Evolutionary conservation across 2,888 invertebrate genomes (phyloP).

Genomic region (Sphecodes monilicornis): DNA sequence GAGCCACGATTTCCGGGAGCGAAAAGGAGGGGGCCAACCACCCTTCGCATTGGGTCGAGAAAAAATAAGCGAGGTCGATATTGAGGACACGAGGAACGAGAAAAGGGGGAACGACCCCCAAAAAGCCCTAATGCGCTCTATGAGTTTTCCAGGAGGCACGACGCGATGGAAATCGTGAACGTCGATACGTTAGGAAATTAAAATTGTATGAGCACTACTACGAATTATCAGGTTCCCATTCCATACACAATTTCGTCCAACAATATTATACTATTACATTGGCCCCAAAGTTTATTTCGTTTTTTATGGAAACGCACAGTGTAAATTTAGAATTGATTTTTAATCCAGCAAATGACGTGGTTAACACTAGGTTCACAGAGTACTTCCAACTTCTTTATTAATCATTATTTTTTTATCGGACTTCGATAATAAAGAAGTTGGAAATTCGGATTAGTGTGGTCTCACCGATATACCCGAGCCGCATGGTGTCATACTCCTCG

Average conservation of each 20-base stretch:
- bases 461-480: no score
- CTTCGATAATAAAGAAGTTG: no score
- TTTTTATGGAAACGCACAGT: no score
- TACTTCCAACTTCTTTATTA: no score
- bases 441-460: no score
- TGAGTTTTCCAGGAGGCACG: constrained; percentile 67
- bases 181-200: constrained; percentile 19
- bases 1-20: constrained; percentile 71
- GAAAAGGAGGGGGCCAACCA: constrained; percentile 63
- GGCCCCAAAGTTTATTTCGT: neutral
- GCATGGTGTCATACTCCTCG: no score
- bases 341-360: no score
- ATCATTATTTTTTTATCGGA: no score
- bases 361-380: no score
- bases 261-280: neutral
- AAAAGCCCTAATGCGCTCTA: constrained; percentile 65
- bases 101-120: constrained; percentile 66
- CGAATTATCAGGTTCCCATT: neutral
- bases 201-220: neutral
- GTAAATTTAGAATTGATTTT: no score
- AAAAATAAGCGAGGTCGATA: constrained; percentile 71
- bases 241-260: neutral
- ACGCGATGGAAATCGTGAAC: constrained; percentile 47
- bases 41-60: constrained; percentile 71
- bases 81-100: constrained; percentile 63